Conservation (phyloP, 1,140 invertebrate genomes). For the Philotrypesis tridentata region DNA sequence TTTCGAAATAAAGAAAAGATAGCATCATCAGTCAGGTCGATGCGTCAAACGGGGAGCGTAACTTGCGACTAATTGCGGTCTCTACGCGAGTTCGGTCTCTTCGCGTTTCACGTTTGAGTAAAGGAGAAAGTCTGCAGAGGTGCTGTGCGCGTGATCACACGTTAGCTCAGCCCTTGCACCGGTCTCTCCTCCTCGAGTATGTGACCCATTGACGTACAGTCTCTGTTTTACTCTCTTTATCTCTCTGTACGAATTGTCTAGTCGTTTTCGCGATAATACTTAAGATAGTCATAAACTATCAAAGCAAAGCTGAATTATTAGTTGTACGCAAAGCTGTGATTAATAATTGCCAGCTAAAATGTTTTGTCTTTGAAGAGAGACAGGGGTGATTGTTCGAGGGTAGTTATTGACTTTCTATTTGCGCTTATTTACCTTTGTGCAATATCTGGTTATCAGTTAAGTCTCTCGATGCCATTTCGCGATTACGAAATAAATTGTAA, state of each 20-base stretch:
- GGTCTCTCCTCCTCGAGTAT: conserved; percentile 8
- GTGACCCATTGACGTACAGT: conserved; percentile 15
- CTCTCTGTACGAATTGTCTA: not conserved
- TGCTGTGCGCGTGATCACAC: not conserved
- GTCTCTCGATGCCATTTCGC: too few relatives aligned
- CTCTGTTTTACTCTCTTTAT: not conserved
- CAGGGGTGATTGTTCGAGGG: not conserved
- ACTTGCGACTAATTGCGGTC: conserved; percentile 17
- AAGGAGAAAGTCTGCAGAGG: conserved; percentile 45
- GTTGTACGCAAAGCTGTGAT: not conserved
- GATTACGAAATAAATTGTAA: too few relatives aligned
- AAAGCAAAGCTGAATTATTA: not conserved
- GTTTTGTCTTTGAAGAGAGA: not conserved
- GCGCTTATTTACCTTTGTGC: too few relatives aligned
- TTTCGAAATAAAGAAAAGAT: too few relatives aligned
- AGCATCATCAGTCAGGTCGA: not conserved
- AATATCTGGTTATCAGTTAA: too few relatives aligned
- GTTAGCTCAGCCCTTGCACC: conserved; percentile 26
- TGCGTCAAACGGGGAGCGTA: not conserved
- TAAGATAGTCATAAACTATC: not conserved
- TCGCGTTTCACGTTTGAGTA: not conserved
- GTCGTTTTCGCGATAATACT: not conserved
- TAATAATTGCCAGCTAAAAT: conserved; percentile 20
- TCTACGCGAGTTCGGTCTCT: not conserved
- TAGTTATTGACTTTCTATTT: not conserved